Evolutionary conservation across 2,888 invertebrate species (phyloP).

Genomic region (Celastrina argiolus): DNA sequence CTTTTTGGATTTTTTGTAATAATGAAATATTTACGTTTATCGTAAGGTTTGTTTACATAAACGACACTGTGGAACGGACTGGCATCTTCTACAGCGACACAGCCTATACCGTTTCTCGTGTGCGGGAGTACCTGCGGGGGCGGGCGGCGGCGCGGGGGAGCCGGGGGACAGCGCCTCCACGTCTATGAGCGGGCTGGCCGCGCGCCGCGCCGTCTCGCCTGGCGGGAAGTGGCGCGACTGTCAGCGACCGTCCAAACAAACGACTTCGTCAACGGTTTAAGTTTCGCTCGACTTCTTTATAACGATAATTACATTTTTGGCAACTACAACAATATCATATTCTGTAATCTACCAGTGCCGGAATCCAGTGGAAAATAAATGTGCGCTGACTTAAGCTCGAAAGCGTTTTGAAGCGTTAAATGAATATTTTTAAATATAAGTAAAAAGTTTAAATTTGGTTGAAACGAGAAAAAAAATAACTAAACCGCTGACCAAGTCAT

Average conservation of each 20-base stretch:
- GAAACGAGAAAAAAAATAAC: constrained; percentile 15
- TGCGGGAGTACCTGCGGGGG: constrained; percentile 78
- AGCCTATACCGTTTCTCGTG: constrained; percentile 65
- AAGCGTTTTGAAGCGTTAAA: constrained; percentile 18
- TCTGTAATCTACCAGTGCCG: constrained; percentile 22
- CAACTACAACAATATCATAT: constrained; percentile 20
- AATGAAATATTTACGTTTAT: too few relatives aligned
- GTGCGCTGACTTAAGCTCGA: constrained; percentile 17
- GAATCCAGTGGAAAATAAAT: constrained; percentile 5
- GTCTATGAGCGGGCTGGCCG: constrained; percentile 82
- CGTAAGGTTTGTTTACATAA: not conserved
- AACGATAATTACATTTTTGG: constrained; percentile 18
- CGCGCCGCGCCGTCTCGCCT: constrained; percentile 81
- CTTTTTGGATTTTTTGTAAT: too few relatives aligned
- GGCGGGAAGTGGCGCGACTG: constrained; percentile 45
- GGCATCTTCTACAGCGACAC: constrained; percentile 11
- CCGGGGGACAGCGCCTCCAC: constrained; percentile 81
- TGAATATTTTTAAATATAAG: constrained; percentile 10
- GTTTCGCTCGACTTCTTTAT: constrained; percentile 21
- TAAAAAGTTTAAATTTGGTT: constrained; percentile 1
- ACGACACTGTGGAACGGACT: not conserved
- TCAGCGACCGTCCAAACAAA: constrained; percentile 36
- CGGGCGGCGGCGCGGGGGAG: constrained; percentile 65
- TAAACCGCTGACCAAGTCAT: constrained; percentile 30
- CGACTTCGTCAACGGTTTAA: constrained; percentile 41